Conservation (phyloP, 2,888 invertebrate genomes). For the Drosophila rellima region DNA sequence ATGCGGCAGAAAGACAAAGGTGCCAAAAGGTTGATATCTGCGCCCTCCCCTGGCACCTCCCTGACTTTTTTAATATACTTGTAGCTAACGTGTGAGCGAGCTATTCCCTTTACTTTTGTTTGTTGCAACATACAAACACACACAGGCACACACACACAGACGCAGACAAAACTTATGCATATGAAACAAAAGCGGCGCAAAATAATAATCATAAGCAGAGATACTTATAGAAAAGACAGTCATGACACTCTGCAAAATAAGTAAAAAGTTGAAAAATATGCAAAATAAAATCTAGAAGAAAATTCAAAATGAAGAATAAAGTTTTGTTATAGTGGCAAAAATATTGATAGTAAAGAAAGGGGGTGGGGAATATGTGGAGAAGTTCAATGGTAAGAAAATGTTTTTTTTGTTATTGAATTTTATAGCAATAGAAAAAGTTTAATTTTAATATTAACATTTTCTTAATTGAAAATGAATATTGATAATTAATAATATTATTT, state of each 20-base stretch:
- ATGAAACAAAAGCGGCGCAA: constrained; percentile 57
- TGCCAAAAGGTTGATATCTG: constrained; percentile 74
- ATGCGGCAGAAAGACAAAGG: constrained; percentile 74
- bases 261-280: constrained; percentile 7
- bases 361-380: background rate
- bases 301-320: background rate
- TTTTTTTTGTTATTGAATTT: too few species aligned
- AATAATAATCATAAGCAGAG: constrained; percentile 62
- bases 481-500: too few species aligned
- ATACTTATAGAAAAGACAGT: constrained; percentile 28
- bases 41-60: background rate
- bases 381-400: too few species aligned
- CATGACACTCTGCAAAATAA: constrained; percentile 6
- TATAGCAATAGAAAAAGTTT: too few species aligned
- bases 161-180: constrained; percentile 52
- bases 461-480: too few species aligned
- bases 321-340: background rate
- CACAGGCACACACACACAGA: background rate
- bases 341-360: background rate
- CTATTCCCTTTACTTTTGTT: constrained; percentile 56
- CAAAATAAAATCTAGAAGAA: constrained; percentile 6
- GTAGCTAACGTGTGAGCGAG: constrained; percentile 55
- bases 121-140: constrained; percentile 6
- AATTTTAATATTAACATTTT: too few species aligned
- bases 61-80: constrained; percentile 67